Conservation (phyloP, 2,888 invertebrate species). For the Drosophila mimica region DNA sequence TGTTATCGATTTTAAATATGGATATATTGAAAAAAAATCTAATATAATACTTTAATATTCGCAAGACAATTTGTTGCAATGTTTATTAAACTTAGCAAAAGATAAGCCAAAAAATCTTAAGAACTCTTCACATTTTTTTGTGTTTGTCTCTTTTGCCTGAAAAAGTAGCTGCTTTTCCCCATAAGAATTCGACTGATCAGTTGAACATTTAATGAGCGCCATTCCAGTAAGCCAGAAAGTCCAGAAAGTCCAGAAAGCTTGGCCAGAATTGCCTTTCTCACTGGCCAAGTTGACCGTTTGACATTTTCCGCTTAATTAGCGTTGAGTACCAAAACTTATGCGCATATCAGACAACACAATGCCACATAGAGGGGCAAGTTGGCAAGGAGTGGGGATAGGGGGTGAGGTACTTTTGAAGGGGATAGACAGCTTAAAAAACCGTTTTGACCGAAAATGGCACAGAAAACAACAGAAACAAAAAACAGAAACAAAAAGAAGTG, state of each 20-base stretch:
- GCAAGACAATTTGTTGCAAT: not conserved
- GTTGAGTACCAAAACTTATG: slow-evolving; percentile 39
- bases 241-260: slow-evolving; percentile 15
- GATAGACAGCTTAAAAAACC: slow-evolving; percentile 50
- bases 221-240: slow-evolving; percentile 22
- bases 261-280: slow-evolving; percentile 33
- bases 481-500: slow-evolving; percentile 29
- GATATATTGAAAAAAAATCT: not conserved
- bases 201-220: slow-evolving; percentile 47
- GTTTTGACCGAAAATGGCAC: slow-evolving; percentile 62
- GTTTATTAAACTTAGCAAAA: not conserved
- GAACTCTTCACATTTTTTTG: not conserved
- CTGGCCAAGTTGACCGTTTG: slow-evolving; percentile 22
- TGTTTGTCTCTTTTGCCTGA: not conserved
- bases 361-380: slow-evolving; percentile 14
- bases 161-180: slow-evolving; percentile 1
- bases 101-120: not conserved
- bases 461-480: slow-evolving; percentile 32
- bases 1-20: not conserved
- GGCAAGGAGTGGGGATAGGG: not conserved
- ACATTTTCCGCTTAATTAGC: slow-evolving; percentile 67
- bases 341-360: slow-evolving; percentile 49
- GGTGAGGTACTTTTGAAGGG: not conserved
- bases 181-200: slow-evolving; percentile 27
- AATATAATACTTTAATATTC: not conserved